These are phyloP conservation scores for Anthopleura sola DNA, from an alignment of 64 coral and sea anemone genomes.

Conservation along the genomic window DNA sequence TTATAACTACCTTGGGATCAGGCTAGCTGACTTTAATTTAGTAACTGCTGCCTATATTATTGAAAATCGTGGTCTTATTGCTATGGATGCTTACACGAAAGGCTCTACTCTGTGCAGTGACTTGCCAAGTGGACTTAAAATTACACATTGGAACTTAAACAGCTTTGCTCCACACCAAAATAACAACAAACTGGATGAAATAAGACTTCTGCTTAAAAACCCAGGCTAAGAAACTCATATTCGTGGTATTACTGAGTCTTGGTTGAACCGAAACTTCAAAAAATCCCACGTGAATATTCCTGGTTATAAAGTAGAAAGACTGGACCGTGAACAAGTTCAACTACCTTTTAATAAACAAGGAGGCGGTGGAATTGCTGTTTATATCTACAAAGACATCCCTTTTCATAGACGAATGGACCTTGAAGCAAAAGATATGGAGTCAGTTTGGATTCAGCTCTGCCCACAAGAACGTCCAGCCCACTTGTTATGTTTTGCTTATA, in stretches of 20 bases:
- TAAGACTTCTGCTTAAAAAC: too few species aligned
- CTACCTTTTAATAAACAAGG: constrained; percentile 14
- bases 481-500: constrained; percentile 6
- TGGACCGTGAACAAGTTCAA: constrained; percentile 17
- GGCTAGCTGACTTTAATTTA: too few species aligned
- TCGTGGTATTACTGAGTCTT: too few species aligned
- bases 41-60: too few species aligned
- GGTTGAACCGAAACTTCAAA: not conserved
- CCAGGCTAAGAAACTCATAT: too few species aligned
- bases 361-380: constrained; percentile 14
- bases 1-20: too few species aligned
- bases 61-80: too few species aligned
- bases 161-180: too few species aligned
- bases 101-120: not conserved
- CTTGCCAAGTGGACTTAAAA: too few species aligned
- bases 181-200: too few species aligned
- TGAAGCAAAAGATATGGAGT: constrained; percentile 12
- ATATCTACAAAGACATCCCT: not conserved
- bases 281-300: not conserved
- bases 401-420: constrained; percentile 12
- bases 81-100: too few species aligned
- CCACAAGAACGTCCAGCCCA: not conserved
- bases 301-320: not conserved
- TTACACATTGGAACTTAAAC: too few species aligned
- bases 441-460: constrained; percentile 17